Evolutionary conservation across 1,140 invertebrate genomes (phyloP).

Genomic region (Calycopis cecrops): DNA sequence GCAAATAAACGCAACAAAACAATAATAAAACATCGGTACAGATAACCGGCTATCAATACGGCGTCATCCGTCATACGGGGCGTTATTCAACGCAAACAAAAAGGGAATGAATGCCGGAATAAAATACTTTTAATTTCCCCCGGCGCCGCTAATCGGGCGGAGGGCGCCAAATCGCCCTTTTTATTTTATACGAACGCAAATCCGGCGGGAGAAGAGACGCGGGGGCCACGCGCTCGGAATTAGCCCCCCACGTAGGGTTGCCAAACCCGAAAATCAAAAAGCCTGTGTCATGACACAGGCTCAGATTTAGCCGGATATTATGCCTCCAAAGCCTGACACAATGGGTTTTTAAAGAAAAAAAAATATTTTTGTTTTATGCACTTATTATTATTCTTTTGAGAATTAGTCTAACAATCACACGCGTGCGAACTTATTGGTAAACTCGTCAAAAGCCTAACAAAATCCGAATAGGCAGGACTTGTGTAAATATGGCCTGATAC

Average conservation of each 20-base stretch:
- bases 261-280: no score
- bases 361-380: no score
- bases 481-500: no score
- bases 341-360: no score
- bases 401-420: no score
- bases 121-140: constrained; percentile 75
- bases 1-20: not conserved
- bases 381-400: no score
- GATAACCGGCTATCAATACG: constrained; percentile 41
- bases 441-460: no score
- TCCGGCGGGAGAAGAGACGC: constrained; percentile 63
- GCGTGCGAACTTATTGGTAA: no score
- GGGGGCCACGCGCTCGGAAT: constrained; percentile 60
- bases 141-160: constrained; percentile 70
- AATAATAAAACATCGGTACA: constrained; percentile 11
- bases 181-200: constrained; percentile 73
- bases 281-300: no score
- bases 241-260: constrained; percentile 44
- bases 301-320: no score
- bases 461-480: no score
- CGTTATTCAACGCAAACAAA: constrained; percentile 66
- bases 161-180: constrained; percentile 71
- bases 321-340: no score
- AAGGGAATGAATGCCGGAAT: constrained; percentile 69
- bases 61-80: constrained; percentile 31